Percentiles rank a stretch among this genome's conserved stretches.
Evolutionary conservation across 2,797 vertebrate genomes (phyloP).

Genomic region (Aphelocoma californica): DNA sequence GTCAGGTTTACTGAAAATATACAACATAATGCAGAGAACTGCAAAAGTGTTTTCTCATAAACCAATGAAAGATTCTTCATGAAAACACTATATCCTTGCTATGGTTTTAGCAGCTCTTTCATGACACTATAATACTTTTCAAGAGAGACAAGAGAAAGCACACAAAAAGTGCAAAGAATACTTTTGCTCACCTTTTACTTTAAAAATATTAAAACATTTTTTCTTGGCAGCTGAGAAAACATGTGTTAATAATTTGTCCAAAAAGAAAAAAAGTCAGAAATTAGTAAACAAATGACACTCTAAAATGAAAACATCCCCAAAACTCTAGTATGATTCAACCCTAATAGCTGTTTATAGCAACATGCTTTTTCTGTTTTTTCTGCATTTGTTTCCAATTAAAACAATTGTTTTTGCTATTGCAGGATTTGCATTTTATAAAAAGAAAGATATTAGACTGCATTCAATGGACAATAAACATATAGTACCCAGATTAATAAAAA

Average conservation of each 20-base stretch:
- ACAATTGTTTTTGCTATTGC: not conserved
- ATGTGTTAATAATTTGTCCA: not conserved
- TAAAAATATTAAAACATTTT: not conserved
- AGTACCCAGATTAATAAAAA: not conserved
- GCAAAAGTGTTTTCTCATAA: not conserved
- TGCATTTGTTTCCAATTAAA: not conserved
- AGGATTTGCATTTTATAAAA: not conserved
- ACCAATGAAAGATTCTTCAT: not conserved
- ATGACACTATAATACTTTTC: not conserved
- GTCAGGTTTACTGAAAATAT: not conserved
- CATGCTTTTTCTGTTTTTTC: not conserved
- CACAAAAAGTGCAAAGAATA: not conserved
- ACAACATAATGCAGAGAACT: not conserved
- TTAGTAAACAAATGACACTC: not conserved
- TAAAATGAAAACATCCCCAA: constrained; percentile 14
- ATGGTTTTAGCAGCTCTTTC: not conserved
- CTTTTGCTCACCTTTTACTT: not conserved
- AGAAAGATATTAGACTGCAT: not conserved
- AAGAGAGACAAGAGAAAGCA: not conserved
- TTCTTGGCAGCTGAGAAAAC: not conserved
- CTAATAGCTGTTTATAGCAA: not conserved
- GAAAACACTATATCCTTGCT: not conserved
- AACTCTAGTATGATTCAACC: not conserved
- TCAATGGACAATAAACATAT: not conserved
- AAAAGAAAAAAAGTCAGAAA: not conserved